Base-by-base conservation (phyloP, 2,888 invertebrate genomes). In the Xanthorhoe designata region DNA sequence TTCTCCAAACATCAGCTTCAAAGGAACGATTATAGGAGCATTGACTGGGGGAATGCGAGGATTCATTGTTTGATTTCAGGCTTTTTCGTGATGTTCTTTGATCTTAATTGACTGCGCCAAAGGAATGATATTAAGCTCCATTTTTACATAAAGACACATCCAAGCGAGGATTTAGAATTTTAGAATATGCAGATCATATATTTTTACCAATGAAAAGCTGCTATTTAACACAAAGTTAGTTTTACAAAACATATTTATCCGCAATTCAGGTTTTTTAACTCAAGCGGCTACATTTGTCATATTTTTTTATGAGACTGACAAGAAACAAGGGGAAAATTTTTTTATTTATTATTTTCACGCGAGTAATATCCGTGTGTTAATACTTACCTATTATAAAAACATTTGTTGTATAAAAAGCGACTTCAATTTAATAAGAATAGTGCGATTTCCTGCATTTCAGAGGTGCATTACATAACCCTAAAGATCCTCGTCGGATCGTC, bases 1-100 rank as follows among this genome's bases (percentile, higher is more conserved):
- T 68, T 70, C 72, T 66, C 68, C 66, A 71, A 71, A 68, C 68
- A 72, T 66, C 68, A 54, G 61, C 72, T 61, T 72, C 65, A 72
- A 74, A 71, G 70, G 65, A 66, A 64, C 68, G 69, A 71, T 73
- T 73, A 71, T 67, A 65, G 66, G 64, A 66, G 63, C 58, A 53
- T 69, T 65, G 64, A 68, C 66, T 58, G 63, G 62, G 66, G 57
- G 61, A 66, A 60, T 53, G 61, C 56, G 64, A 68, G 55, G 53
- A 62, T 56, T 64, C 58, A 65, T 64, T 70, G 66, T 73, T 70
- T 69, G 72, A 67, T 69, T 66, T 69, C 66, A 50, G 65, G 38
- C 67, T 73, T 69, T 64, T 59, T 65, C 58, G 54, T 69, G 32
- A 53, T 61, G 59, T 66, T 63, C 56, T 71, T 68, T 69, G 71